Base-by-base conservation (phyloP, 1,140 invertebrate genomes). In the Platyura marginata region DNA sequence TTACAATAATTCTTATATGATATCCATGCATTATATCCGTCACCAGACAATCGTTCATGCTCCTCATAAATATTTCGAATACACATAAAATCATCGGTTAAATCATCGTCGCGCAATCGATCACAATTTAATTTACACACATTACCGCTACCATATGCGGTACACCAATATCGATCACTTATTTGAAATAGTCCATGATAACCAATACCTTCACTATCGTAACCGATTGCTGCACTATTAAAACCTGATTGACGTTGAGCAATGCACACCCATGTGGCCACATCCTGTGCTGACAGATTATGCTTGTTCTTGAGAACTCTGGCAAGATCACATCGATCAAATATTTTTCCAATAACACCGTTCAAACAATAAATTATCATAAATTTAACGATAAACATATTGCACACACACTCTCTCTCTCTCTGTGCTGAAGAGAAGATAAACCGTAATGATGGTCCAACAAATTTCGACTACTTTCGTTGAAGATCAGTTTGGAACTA, bases 1-100 rank as follows among this genome's bases (percentile, higher is more conserved):
- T 25, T 48, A 44, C 70, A 71, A 43, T 64, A 61, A 1, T 52
- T 50, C 2, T 43, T 57, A 49, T 80, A 79, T 0, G 76, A 74
- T 16, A 69, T 68, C 79, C 79, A 83, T 1, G 79, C 79, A 3
- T 68, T 67, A 53, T 77, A 83, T 2, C 79, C 79, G 50, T 81
- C 66, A 0, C 77, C 77, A 22, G 67, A 67, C 2, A 73, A 46
- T 2, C 67, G 51, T 10, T 68, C 66, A 50, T 79, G 75, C 49
- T 77, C 72, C 34, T 69, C 59, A 48, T 69, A 67, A 13, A 81
- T 73, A 39, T 61, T 63, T 16, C 66, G 54, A 0, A 74, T 72
- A 55, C 79, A 83, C 39, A 65, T 55, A 8, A 79, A 62, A 54
- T 81, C 79, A 44, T 81, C 75, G 2, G 59, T 51, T 40, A 82